phyloP scores from a whole-genome alignment of 2,113 vertebrate genomes.

The Aspiorhynchus laticeps region DNA sequence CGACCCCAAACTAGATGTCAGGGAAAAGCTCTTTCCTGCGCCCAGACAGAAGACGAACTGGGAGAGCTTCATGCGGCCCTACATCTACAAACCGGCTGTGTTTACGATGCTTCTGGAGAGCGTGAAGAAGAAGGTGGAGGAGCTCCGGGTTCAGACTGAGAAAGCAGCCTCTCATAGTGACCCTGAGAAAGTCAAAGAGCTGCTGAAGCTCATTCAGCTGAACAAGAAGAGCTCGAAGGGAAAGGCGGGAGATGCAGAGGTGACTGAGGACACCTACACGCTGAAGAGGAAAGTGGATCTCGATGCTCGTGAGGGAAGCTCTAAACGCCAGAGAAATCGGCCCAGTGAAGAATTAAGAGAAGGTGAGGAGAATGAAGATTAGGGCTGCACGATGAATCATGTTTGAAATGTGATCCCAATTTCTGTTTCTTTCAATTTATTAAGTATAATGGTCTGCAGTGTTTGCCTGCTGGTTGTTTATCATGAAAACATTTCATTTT shows the following conservation, averaged over 20 bases:
- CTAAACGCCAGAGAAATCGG: constrained; percentile 78
- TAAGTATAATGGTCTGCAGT: too few relatives aligned
- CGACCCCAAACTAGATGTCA: constrained; percentile 76
- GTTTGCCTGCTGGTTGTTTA: too few relatives aligned
- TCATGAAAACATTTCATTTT: too few relatives aligned
- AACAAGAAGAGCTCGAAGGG: constrained; percentile 44
- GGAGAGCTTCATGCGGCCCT: constrained; percentile 77
- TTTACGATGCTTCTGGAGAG: constrained; percentile 82
- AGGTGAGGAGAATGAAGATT: constrained; percentile 29
- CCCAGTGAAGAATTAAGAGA: constrained; percentile 49
- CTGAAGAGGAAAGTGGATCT: constrained; percentile 85
- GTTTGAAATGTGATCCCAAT: too few relatives aligned
- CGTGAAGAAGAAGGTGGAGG: constrained; percentile 79
- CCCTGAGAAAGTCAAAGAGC: constrained; percentile 73
- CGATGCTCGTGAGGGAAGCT: constrained; percentile 65
- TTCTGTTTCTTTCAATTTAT: too few relatives aligned
- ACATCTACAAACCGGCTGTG: constrained; percentile 77
- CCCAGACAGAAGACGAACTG: constrained; percentile 79
- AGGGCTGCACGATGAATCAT: too few relatives aligned
- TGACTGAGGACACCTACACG: not conserved
- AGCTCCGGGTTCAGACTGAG: constrained; percentile 70
- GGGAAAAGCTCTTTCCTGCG: constrained; percentile 66
- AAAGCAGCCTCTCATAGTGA: constrained; percentile 65
- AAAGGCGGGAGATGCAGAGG: not conserved
- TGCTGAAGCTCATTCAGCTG: constrained; percentile 82